A percentile compares a stretch with the other conserved stretches of the same genome.
phyloP scores from a whole-genome alignment of 2,113 vertebrate genomes.

The Microtus ochrogaster region DNA sequence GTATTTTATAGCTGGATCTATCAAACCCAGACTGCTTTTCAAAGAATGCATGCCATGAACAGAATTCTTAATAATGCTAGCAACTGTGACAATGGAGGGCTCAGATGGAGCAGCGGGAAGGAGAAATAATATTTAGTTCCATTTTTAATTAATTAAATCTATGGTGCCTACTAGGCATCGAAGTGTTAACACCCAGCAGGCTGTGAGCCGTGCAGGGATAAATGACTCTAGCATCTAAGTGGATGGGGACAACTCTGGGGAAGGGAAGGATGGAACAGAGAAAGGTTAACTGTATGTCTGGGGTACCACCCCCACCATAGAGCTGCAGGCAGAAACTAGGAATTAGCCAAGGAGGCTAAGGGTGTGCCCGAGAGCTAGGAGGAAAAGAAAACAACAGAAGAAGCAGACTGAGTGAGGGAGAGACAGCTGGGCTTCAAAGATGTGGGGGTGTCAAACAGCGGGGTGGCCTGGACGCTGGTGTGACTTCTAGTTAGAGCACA shows the following conservation, averaged over 20 bases:
- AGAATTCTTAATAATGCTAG: constrained; percentile 25
- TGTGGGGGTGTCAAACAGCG: neutral
- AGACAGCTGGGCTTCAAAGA: neutral
- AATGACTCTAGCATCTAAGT: neutral
- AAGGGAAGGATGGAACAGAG: neutral
- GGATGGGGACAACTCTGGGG: neutral
- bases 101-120: neutral
- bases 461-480: neutral
- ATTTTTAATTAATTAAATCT: neutral
- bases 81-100: neutral
- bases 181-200: neutral
- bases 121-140: neutral
- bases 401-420: neutral
- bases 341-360: constrained; percentile 14
- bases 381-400: neutral
- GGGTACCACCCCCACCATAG: neutral
- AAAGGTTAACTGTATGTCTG: neutral
- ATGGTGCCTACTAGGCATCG: neutral
- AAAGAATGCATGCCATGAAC: neutral
- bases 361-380: too few species aligned
- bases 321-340: neutral
- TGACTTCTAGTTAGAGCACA: neutral
- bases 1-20: neutral
- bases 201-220: neutral
- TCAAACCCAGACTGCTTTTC: constrained; percentile 5